Evolutionary conservation across 2,888 invertebrate genomes (phyloP).

Genomic region (Diogma glabrata): DNA sequence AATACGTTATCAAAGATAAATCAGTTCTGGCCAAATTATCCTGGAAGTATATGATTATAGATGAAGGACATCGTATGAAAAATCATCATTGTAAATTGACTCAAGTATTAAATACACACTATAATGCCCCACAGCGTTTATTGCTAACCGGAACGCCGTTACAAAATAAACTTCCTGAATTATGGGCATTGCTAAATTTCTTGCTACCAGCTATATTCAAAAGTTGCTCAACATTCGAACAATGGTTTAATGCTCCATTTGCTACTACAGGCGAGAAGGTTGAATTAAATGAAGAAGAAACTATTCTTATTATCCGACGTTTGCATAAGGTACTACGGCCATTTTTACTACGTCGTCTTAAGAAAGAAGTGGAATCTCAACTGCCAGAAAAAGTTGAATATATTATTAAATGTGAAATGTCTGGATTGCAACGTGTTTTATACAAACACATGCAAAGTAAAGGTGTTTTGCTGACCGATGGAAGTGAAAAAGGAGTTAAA

Average conservation of each 20-base stretch:
- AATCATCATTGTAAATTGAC: slow-evolving; percentile 99
- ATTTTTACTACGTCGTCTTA: slow-evolving; percentile 89
- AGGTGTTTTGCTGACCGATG: slow-evolving; percentile 89
- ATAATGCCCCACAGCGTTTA: slow-evolving; percentile 88
- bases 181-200: slow-evolving; percentile 98
- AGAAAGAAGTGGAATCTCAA: slow-evolving; percentile 99
- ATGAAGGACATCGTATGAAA: slow-evolving; percentile 99
- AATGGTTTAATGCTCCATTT: slow-evolving; percentile 99
- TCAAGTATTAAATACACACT: slow-evolving; percentile 93
- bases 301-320: slow-evolving; percentile 98
- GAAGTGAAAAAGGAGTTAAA: slow-evolving; percentile 89
- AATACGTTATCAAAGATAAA: slow-evolving; percentile 98
- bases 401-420: slow-evolving; percentile 99
- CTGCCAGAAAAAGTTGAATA: slow-evolving; percentile 98
- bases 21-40: slow-evolving; percentile 87
- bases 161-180: slow-evolving; percentile 94
- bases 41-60: slow-evolving; percentile 99
- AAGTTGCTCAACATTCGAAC: slow-evolving; percentile 96
- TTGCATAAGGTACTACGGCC: slow-evolving; percentile 97
- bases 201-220: slow-evolving; percentile 97
- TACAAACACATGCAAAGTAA: slow-evolving; percentile 98
- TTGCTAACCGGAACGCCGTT: slow-evolving; percentile 95
- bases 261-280: slow-evolving; percentile 99
- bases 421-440: slow-evolving; percentile 84
- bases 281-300: slow-evolving; percentile 98